Evolutionary conservation across 1,140 invertebrate genomes (phyloP), one percentile per base, ranked within the genome.

Genomic region (Vanessa atalanta): DNA sequence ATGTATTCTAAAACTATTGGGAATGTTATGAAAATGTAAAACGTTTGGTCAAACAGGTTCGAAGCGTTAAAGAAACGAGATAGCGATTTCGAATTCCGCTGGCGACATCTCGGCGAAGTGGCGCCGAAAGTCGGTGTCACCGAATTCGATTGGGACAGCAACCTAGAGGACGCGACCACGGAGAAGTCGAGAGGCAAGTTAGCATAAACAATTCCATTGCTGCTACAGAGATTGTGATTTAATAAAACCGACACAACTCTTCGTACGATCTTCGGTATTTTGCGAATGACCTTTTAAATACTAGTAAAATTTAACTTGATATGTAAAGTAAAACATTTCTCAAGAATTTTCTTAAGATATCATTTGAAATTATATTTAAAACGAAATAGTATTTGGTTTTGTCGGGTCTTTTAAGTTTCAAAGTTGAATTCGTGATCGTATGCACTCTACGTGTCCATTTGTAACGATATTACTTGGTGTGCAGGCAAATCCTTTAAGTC

Each of bases 121-220:
- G 94, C 95, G 16, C 94, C 95, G 26, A 94, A 94, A 72, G 95
- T 94, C 85, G 96, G 95, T 72, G 95, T 95, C 74, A 96, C 96
- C 65, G 96, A 96, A 88, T 97, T 97, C 88, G 96, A 97, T 93
- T 97, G 97, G 97, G 96, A 97, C 90, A 96, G 95, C 89, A 96
- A 96, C 79, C 94, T 96, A 70, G 96, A 96, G 80, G 96, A 96
- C 83, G 95, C 95, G 55, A 93, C 93, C 50, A 93, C 93, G 6
- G 93, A 93, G 65, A 92, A 87, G 78, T 84, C 87, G 47, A 79
- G 86, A 78, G 89, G 90, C 84, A 90, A 90, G 85, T 90, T 89
- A 53, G 6, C 23, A 6, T 23, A 12, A n/a, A 16, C 37, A 47
- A 1, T 61, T 8, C 9, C 26, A 9, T 37, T 37, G 6, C 57